A percentile compares a stretch with the other conserved stretches of the same genome.
These are phyloP conservation scores for Pyrgus malvae DNA, from an alignment of 2,888 invertebrate species.

Conservation along the genomic window DNA sequence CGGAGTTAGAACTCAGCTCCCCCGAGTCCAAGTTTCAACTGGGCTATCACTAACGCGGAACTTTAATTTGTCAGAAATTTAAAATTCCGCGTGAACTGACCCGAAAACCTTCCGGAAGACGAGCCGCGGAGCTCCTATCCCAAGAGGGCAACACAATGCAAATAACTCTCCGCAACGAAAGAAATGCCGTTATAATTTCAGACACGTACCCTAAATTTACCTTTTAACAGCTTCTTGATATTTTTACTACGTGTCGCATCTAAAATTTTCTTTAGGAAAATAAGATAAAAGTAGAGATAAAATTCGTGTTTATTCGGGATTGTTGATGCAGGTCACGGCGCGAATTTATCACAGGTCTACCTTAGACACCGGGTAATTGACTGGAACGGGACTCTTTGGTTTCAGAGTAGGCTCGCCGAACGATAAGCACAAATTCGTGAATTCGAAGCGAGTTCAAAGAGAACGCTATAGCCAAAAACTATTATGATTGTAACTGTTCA, in stretches of 20 bases:
- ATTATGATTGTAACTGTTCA: too few relatives aligned
- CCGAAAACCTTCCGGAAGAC: neutral
- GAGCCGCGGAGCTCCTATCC: constrained; percentile 4
- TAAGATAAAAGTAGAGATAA: constrained; percentile 61
- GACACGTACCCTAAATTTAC: constrained; percentile 71
- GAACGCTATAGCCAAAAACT: too few relatives aligned
- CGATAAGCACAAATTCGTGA: constrained; percentile 8
- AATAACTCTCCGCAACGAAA: constrained; percentile 38
- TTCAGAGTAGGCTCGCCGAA: constrained; percentile 17
- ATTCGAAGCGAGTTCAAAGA: too few relatives aligned
- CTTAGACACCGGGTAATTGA: constrained; percentile 63
- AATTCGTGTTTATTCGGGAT: constrained; percentile 55
- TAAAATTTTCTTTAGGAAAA: constrained; percentile 59
- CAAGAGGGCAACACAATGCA: constrained; percentile 21
- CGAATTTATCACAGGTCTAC: constrained; percentile 65
- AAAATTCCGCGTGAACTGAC: constrained; percentile 1
- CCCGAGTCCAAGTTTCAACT: too few relatives aligned
- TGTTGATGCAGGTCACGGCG: constrained; percentile 67
- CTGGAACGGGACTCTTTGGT: constrained; percentile 53
- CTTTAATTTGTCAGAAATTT: neutral
- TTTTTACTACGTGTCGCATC: constrained; percentile 68
- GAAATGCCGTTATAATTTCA: constrained; percentile 61
- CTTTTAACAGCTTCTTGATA: constrained; percentile 70
- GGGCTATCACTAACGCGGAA: too few relatives aligned
- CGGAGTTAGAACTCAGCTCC: too few relatives aligned